Evolutionary conservation across 2,797 vertebrate genomes (phyloP), one percentile per base, ranked within the genome.

Genomic region (Perodicticus potto): DNA sequence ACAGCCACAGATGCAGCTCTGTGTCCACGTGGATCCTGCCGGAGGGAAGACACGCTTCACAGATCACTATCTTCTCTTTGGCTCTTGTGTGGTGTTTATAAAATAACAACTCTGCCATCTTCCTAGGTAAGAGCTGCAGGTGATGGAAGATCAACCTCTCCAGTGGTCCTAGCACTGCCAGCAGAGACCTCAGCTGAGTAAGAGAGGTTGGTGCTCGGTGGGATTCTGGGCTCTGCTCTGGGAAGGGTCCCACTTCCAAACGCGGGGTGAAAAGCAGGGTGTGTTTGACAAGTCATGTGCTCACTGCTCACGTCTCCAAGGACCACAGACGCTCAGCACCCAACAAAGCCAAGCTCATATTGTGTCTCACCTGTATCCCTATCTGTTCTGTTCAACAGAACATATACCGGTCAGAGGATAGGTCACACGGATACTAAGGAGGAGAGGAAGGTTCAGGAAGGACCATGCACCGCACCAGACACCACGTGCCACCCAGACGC

Each of bases 51-150:
- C 10, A 0, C 1, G 1, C 23, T 27, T 3, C 17, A 6, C 4
- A 8, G 29, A 40, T 29, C 70, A 27, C 40, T 2, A 7, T 16
- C 17, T 55, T 4, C 43, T 5, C 14, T 7, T 67, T 7, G 0
- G 0, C 40, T 49, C n/a, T 34, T 3, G 0, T 17, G 0, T 0
- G 20, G 61, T 0, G 0, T 43, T 86, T n/a, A 3, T 0, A 53
- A 34, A 45, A 49, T 2, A 43, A 32, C 27, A 57, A 25, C 23
- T 45, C 32, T 49, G 20, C 69, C 12, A 25, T 53, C 34, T 76
- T 77, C 29, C 45, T 29, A 1, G 37, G 45, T 2, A 20, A 77
- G 3, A 55, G 63, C 32, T 19, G 65, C 6, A 7, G 0, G 19
- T 17, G 3, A 34, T 32, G 12, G 16, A 17, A 12, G 4, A 13